Conservation (phyloP, 2,113 vertebrate species). For the Oryzias woworae region DNA sequence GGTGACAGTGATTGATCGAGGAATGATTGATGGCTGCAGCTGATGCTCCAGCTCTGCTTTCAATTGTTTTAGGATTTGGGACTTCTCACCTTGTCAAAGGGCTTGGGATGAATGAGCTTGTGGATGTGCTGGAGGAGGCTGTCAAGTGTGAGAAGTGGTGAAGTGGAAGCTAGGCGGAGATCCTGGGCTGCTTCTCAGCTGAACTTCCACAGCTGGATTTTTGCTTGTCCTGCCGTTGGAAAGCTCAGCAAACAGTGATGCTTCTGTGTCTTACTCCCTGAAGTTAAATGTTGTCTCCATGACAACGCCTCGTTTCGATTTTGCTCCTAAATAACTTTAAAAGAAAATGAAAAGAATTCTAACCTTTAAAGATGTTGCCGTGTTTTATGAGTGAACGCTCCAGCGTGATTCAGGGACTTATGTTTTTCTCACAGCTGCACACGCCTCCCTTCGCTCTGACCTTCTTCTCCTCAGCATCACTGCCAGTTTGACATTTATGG, state of each 20-base stretch:
- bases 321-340: not conserved
- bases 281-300: conserved; percentile 2
- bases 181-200: not conserved
- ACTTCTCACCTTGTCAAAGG: conserved; percentile 82
- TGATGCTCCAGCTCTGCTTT: conserved; percentile 73
- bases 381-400: not conserved
- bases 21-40: conserved; percentile 78
- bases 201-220: not conserved
- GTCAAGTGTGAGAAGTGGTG: conserved; percentile 37
- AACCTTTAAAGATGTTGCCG: conserved; percentile 3
- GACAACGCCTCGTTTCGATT: conserved; percentile 1
- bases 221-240: not conserved
- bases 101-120: conserved; percentile 44
- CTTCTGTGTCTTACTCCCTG: not conserved
- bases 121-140: conserved; percentile 30
- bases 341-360: not conserved
- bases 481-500: conserved; percentile 7
- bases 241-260: not conserved
- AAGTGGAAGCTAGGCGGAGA: conserved; percentile 19
- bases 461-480: not conserved
- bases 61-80: conserved; percentile 72
- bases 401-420: no score
- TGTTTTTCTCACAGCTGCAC: no score
- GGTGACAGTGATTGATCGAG: conserved; percentile 74
- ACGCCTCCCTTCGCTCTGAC: not conserved